Base-by-base conservation (phyloP, 2,888 invertebrate genomes). In the Polydesmus complanatus region DNA sequence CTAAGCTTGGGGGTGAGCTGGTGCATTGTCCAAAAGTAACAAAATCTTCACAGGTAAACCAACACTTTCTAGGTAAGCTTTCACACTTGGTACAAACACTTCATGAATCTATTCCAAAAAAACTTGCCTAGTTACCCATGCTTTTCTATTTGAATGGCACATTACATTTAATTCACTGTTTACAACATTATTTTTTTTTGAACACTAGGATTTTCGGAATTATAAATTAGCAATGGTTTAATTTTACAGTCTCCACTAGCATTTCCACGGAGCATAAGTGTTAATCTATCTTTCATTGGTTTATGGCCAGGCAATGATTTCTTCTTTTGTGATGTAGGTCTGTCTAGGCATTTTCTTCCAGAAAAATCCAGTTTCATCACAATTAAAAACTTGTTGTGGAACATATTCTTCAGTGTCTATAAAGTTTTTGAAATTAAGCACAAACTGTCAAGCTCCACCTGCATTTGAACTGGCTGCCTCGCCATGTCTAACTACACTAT, bases 341-440 rank as follows among this genome's bases (percentile, higher is more conserved):
- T 56, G 27, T 22, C 55, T 59, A 11, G 66, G 67, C 58, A 66
- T 58, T 57, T 63, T 65, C 54, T 64, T 67, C 61, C 60, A 66
- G 56, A 60, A 63, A 27, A 65, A 60, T 2, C 60, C 63, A 22
- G 65, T 65, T 56, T 66, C 63, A 19, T 52, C 53, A 19, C 53
- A 48, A 47, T 64, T 64, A 27, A 64, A 63, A 22, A 60, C 56
- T 58, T 64, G 60, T 27, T 64, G 54, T 19, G 63, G 52, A 21
- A 27, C 3, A 54, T 56, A 61, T 18, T 56, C 62, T 52, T 61
- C 52, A 27, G 48, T 50, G 54, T 60, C 57, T 37, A 64, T 58
- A 48, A 62, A 37, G 21, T 56, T n/a, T 23, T 50, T 21, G 54
- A 63, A 62, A n/a, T 56, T 22, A 25, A 19, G n/a, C 26, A 47